phyloP scores from a whole-genome alignment of 2,797 vertebrate species.

The Xenentodon cancila region DNA sequence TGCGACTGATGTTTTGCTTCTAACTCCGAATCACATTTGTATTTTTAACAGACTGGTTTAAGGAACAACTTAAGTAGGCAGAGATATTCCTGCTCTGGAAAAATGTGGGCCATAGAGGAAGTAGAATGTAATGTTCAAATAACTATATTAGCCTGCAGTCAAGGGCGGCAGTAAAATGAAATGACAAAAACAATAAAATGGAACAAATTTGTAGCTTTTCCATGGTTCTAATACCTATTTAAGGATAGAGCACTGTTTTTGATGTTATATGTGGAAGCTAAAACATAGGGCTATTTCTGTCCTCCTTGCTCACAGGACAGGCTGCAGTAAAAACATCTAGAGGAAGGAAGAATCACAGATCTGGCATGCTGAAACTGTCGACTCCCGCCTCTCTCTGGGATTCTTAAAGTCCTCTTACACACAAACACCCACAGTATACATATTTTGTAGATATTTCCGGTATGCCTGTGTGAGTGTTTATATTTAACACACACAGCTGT shows the following conservation, averaged over 20 bases:
- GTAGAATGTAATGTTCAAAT: background rate
- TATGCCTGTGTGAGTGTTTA: slow-evolving; percentile 65
- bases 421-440: slow-evolving; percentile 29
- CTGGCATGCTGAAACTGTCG: slow-evolving; percentile 55
- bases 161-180: background rate
- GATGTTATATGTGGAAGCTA: slow-evolving; percentile 12
- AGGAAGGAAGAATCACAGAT: slow-evolving; percentile 79
- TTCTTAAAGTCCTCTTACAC: slow-evolving; percentile 32
- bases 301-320: slow-evolving; percentile 73
- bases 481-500: slow-evolving; percentile 83
- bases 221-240: slow-evolving; percentile 14
- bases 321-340: slow-evolving; percentile 74
- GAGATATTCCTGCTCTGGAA: background rate
- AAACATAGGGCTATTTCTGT: slow-evolving; percentile 67
- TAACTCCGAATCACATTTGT: background rate
- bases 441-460: slow-evolving; percentile 39
- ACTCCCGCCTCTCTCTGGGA: slow-evolving; percentile 64
- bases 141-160: background rate
- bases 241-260: slow-evolving; percentile 14
- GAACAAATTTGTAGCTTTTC: background rate
- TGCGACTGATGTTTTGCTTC: background rate
- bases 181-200: background rate
- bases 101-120: slow-evolving; percentile 5
- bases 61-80: background rate
- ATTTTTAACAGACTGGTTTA: background rate